A percentile compares a stretch with the other conserved stretches of the same genome.
phyloP scores from a whole-genome alignment of 2,797 vertebrate genomes.

The Xenops minutus region DNA sequence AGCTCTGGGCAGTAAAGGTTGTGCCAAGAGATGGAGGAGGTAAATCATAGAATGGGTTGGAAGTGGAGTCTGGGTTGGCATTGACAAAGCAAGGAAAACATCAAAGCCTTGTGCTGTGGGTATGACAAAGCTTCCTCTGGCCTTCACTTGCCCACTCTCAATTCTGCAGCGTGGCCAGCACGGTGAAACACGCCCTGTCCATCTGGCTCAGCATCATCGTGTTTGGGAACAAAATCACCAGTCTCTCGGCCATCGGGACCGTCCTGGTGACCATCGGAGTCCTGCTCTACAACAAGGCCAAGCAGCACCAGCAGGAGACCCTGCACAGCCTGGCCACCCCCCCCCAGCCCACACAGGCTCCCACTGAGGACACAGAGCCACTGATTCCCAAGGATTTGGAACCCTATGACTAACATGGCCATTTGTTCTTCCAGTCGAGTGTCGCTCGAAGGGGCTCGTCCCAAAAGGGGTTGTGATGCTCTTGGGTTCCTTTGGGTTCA shows the following conservation, averaged over 20 bases:
- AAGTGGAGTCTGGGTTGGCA: neutral
- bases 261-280: constrained; percentile 87
- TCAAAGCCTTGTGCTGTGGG: too few relatives aligned
- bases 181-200: constrained; percentile 93
- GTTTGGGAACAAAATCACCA: constrained; percentile 90
- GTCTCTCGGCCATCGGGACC: constrained; percentile 87
- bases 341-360: accelerated
- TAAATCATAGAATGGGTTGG: neutral
- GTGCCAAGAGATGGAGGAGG: neutral
- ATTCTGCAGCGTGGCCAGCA: constrained; percentile 88
- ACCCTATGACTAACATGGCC: neutral
- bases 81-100: neutral
- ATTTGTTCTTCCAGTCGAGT: neutral
- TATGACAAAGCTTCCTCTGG: too few relatives aligned
- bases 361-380: neutral
- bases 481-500: neutral
- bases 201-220: constrained; percentile 96
- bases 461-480: neutral
- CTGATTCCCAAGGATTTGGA: constrained; percentile 47
- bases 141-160: too few relatives aligned
- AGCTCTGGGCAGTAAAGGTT: neutral
- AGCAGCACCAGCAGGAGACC: constrained; percentile 82
- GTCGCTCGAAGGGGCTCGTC: neutral
- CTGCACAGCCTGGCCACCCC: constrained; percentile 77
- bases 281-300: constrained; percentile 91